A percentile compares a stretch with the other conserved stretches of the same genome.
These are phyloP conservation scores for Mercenaria mercenaria DNA, from an alignment of 1,140 invertebrate species.

Conservation along the genomic window DNA sequence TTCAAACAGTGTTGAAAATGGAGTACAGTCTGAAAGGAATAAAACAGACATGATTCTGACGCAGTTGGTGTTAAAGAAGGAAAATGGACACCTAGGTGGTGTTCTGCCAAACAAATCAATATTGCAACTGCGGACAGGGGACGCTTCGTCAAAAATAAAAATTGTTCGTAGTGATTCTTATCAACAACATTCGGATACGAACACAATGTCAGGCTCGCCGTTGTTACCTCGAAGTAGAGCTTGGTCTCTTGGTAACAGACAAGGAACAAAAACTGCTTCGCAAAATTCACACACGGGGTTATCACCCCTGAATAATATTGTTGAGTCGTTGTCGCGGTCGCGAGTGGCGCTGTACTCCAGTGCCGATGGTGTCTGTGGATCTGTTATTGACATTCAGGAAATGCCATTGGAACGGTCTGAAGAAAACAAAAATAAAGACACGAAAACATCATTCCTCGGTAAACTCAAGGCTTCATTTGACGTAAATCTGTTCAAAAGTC, in stretches of 20 bases:
- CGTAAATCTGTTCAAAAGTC: conserved; percentile 5
- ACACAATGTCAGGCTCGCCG: neutral
- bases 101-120: conserved; percentile 10
- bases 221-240: conserved; percentile 34
- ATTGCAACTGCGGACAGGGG: neutral
- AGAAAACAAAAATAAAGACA: neutral
- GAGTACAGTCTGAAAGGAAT: neutral
- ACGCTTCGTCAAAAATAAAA: neutral
- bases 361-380: conserved; percentile 49
- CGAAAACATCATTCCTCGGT: neutral
- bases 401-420: neutral
- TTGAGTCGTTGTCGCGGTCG: conserved; percentile 51
- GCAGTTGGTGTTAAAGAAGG: conserved; percentile 19
- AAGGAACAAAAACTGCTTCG: conserved; percentile 7
- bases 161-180: conserved; percentile 44
- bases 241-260: conserved; percentile 33
- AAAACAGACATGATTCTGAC: conserved; percentile 30
- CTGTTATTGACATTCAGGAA: conserved; percentile 52
- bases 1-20: neutral
- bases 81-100: neutral
- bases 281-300: neutral
- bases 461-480: conserved; percentile 47
- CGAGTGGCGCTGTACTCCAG: conserved; percentile 37
- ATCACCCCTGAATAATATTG: conserved; percentile 37
- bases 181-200: neutral